These are phyloP conservation scores for Eira barbara DNA, from an alignment of 2,113 vertebrate species.

Conservation along the genomic window DNA sequence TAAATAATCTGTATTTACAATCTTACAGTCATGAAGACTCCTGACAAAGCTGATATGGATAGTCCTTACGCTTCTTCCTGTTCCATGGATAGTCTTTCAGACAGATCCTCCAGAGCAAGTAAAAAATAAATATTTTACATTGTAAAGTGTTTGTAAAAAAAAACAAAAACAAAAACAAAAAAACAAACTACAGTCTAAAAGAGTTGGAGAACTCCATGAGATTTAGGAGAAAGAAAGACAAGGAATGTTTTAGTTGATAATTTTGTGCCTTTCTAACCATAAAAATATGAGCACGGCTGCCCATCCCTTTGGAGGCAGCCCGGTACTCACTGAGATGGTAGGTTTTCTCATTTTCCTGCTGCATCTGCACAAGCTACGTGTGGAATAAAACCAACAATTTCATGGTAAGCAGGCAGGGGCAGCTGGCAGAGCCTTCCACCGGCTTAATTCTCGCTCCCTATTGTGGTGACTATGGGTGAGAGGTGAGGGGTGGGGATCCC, in stretches of 20 bases:
- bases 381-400: conserved; percentile 61
- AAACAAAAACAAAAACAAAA: background rate
- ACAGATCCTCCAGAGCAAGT: conserved; percentile 76
- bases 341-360: conserved; percentile 67
- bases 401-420: conserved; percentile 43
- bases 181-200: conserved; percentile 31
- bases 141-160: conserved; percentile 55
- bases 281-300: conserved; percentile 67
- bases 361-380: conserved; percentile 60
- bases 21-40: conserved; percentile 83
- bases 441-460: conserved; percentile 47
- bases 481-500: background rate
- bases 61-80: conserved; percentile 84
- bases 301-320: conserved; percentile 64
- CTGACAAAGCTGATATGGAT: conserved; percentile 80
- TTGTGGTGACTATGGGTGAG: conserved; percentile 2
- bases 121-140: conserved; percentile 88
- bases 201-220: conserved; percentile 67
- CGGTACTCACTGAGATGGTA: conserved; percentile 78
- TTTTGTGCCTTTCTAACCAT: conserved; percentile 87
- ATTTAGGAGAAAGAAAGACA: conserved; percentile 75
- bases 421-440: conserved; percentile 6
- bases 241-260: conserved; percentile 80
- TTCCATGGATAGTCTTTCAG: conserved; percentile 80
- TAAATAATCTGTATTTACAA: conserved; percentile 92